phyloP scores from a whole-genome alignment of 2,113 vertebrate genomes.

The Limanda limanda region DNA sequence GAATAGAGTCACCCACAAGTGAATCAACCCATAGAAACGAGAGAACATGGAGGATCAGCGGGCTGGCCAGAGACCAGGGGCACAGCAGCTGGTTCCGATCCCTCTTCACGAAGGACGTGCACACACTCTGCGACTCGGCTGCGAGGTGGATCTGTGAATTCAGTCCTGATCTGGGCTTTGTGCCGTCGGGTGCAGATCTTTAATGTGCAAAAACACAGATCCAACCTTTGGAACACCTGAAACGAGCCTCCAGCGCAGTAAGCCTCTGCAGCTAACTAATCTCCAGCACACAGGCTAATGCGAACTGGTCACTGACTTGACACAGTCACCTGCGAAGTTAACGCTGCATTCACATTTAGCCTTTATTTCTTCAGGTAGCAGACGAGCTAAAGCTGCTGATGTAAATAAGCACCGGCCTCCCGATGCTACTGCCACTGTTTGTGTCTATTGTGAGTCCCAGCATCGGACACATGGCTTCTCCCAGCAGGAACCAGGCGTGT shows the following conservation, averaged over 20 bases:
- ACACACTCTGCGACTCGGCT: slow-evolving; percentile 7
- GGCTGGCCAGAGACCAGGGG: slow-evolving; percentile 20
- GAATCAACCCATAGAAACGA: slow-evolving; percentile 34
- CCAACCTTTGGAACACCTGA: not conserved
- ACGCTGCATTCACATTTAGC: no score
- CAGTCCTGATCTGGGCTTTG: not conserved
- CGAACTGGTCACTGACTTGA: not conserved
- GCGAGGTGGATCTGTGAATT: not conserved
- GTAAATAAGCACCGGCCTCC: not conserved
- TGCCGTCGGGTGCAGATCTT: not conserved
- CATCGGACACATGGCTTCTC: not conserved
- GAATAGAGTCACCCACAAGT: slow-evolving; percentile 59
- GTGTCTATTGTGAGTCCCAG: not conserved
- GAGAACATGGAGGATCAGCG: slow-evolving; percentile 26
- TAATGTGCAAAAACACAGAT: not conserved
- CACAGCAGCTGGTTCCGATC: slow-evolving; percentile 9
- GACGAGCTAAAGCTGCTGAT: not conserved
- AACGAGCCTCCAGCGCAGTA: not conserved
- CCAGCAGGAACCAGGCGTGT: slow-evolving; percentile 15
- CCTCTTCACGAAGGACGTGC: slow-evolving; percentile 15
- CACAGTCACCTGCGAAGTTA: not conserved
- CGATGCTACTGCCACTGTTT: no score
- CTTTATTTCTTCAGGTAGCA: not conserved
- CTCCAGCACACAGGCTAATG: not conserved
- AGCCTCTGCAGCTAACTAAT: not conserved